phyloP scores from a whole-genome alignment of 2,113 vertebrate species.

The Plecotus auritus region DNA sequence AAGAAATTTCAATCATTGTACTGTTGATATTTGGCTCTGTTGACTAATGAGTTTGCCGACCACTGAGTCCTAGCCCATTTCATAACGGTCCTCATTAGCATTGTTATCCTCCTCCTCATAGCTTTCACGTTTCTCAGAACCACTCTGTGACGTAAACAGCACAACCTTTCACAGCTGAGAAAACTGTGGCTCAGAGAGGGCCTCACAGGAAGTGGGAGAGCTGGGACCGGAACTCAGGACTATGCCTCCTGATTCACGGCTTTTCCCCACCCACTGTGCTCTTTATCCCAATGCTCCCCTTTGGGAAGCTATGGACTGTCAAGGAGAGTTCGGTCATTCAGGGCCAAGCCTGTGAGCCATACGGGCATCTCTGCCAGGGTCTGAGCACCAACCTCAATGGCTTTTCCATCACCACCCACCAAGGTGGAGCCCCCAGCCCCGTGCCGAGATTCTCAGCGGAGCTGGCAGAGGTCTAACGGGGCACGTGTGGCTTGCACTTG shows the following conservation, averaged over 20 bases:
- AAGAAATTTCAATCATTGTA: too few relatives aligned
- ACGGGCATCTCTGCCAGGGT: background rate
- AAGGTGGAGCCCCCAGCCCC: background rate
- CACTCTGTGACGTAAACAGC: fast-evolving
- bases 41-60: too few relatives aligned
- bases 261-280: background rate
- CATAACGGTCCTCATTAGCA: fast-evolving
- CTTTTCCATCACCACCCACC: background rate
- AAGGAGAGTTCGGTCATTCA: background rate
- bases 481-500: background rate
- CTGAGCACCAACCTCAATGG: background rate
- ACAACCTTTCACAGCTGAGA: background rate
- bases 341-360: background rate
- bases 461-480: background rate
- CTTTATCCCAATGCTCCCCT: background rate
- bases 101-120: fast-evolving
- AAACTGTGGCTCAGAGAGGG: background rate
- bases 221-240: background rate
- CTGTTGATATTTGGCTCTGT: too few relatives aligned
- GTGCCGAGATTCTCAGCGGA: background rate
- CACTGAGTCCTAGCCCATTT: background rate
- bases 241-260: background rate
- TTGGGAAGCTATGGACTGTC: background rate
- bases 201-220: background rate
- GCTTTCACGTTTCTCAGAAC: background rate